Conservation (phyloP, 2,888 invertebrate genomes). For the Zonitis immaculata region DNA sequence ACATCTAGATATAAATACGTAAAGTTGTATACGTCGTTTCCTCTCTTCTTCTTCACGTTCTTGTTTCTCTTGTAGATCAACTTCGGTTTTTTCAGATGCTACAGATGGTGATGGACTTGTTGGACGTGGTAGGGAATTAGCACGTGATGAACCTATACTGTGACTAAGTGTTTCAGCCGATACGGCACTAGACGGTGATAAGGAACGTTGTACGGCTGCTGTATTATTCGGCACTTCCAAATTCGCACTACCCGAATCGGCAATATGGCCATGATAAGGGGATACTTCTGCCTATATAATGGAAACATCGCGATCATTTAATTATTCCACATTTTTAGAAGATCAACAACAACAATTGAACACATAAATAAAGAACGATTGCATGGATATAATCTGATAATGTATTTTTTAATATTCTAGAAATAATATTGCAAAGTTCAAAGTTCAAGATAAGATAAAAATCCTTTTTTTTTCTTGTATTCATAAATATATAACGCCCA, state of each 20-base stretch:
- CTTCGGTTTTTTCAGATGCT: constrained; percentile 83
- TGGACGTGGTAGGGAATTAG: constrained; percentile 69
- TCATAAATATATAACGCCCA: too few relatives aligned
- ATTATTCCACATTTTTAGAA: too few relatives aligned
- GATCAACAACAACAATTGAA: too few relatives aligned
- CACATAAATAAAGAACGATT: too few relatives aligned
- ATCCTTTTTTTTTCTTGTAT: too few relatives aligned
- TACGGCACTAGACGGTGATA: constrained; percentile 58
- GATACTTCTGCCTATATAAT: constrained; percentile 46
- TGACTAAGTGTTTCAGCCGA: constrained; percentile 59
- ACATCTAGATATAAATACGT: constrained; percentile 97
- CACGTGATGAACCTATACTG: constrained; percentile 57
- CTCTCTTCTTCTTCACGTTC: constrained; percentile 96
- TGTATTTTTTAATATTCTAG: too few relatives aligned
- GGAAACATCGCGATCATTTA: too few relatives aligned
- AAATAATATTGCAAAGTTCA: constrained; percentile 8
- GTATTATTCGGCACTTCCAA: constrained; percentile 49
- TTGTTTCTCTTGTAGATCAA: constrained; percentile 83
- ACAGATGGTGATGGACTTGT: constrained; percentile 90
- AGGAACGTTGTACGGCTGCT: constrained; percentile 47
- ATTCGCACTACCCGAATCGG: constrained; percentile 43
- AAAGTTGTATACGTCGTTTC: constrained; percentile 89
- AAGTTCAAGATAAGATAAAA: constrained; percentile 5
- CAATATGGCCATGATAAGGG: constrained; percentile 45
- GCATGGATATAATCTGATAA: too few relatives aligned